Conservation (phyloP, 2,888 invertebrate genomes). For the Aphodius granarius region DNA sequence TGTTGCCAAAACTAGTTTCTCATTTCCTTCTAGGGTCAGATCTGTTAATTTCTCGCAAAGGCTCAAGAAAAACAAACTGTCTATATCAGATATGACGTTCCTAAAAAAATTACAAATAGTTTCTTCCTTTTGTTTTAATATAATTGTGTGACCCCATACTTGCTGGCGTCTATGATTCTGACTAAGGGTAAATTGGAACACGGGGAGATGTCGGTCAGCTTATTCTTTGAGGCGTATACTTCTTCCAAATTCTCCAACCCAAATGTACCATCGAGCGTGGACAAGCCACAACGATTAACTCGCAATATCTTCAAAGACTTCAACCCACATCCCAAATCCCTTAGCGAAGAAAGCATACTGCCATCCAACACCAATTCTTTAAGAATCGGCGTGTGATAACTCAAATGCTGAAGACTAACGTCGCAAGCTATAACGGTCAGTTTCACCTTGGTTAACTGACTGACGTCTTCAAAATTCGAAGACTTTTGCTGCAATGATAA, state of each 20-base stretch:
- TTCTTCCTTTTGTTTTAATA: neutral
- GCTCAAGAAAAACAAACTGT: slow-evolving; percentile 46
- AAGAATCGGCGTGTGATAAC: slow-evolving; percentile 64
- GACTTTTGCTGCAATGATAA: slow-evolving; percentile 37
- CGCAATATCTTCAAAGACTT: slow-evolving; percentile 60
- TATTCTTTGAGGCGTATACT: slow-evolving; percentile 65
- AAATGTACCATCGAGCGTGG: slow-evolving; percentile 68
- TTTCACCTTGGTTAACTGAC: slow-evolving; percentile 61
- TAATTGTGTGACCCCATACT: too few species aligned
- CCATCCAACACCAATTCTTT: slow-evolving; percentile 66
- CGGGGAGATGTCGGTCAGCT: slow-evolving; percentile 63
- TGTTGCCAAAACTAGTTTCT: slow-evolving; percentile 31
- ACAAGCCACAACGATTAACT: slow-evolving; percentile 67
- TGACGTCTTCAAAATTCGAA: slow-evolving; percentile 53
- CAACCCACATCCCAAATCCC: slow-evolving; percentile 70
- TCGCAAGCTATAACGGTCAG: slow-evolving; percentile 67
- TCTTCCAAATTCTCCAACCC: slow-evolving; percentile 64
- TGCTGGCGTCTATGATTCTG: slow-evolving; percentile 52
- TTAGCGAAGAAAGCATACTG: slow-evolving; percentile 65
- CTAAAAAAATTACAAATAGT: slow-evolving; percentile 40
- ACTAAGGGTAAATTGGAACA: slow-evolving; percentile 59
- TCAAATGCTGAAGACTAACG: slow-evolving; percentile 65
- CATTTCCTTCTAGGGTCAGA: slow-evolving; percentile 53
- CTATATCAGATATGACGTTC: slow-evolving; percentile 46
- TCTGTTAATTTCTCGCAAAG: slow-evolving; percentile 47